These are phyloP conservation scores for Cylloceria caligata DNA, from an alignment of 2,888 invertebrate genomes.

Conservation along the genomic window DNA sequence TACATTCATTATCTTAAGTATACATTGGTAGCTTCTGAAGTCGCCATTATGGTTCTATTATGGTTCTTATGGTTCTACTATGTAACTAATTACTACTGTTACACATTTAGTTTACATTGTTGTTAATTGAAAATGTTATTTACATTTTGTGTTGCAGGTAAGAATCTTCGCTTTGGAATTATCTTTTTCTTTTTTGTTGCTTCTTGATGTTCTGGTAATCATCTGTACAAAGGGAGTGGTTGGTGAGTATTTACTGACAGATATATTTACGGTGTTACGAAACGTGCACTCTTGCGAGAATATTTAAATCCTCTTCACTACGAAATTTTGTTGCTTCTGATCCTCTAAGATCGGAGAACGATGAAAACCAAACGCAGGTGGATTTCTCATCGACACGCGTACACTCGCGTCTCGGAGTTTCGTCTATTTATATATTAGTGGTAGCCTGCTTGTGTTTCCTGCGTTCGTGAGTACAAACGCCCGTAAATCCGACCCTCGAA, in stretches of 20 bases:
- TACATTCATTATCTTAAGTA: slow-evolving; percentile 48
- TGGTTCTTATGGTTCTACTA: slow-evolving; percentile 39
- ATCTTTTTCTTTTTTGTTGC: slow-evolving; percentile 9
- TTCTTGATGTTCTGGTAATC: slow-evolving; percentile 2
- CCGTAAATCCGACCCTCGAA: background rate
- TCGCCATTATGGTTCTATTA: slow-evolving; percentile 56
- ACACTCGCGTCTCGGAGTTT: slow-evolving; percentile 27
- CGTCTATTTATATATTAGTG: slow-evolving; percentile 50
- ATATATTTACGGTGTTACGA: background rate
- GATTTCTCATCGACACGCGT: slow-evolving; percentile 54
- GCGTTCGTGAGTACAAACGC: slow-evolving; percentile 14
- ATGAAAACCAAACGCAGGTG: slow-evolving; percentile 57
- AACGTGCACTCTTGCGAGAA: slow-evolving; percentile 49
- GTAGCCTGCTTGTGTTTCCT: slow-evolving; percentile 2
- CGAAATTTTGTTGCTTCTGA: slow-evolving; percentile 2
- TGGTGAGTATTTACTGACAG: slow-evolving; percentile 45
- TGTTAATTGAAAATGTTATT: slow-evolving; percentile 61
- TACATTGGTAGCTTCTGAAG: slow-evolving; percentile 40
- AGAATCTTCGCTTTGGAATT: slow-evolving; percentile 66
- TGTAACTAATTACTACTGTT: slow-evolving; percentile 70
- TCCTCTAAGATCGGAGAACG: slow-evolving; percentile 43
- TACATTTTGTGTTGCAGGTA: slow-evolving; percentile 78
- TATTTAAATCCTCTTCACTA: slow-evolving; percentile 35
- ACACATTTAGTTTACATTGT: slow-evolving; percentile 24
- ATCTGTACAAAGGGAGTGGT: background rate